Base-by-base conservation (phyloP, 2,797 vertebrate species). In the Carduelis carduelis region DNA sequence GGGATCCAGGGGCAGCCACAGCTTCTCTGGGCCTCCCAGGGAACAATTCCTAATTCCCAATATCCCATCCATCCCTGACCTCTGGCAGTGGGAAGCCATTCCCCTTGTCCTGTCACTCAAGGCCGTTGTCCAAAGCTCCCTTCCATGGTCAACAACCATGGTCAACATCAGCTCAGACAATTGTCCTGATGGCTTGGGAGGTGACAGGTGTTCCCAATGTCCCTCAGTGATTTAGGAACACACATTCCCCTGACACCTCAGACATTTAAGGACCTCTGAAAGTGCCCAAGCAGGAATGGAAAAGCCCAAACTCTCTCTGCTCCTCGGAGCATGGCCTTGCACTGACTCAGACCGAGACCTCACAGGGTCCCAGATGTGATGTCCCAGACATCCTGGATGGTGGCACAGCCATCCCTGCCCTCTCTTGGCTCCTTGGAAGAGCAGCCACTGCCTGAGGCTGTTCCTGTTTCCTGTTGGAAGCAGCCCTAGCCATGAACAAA, bases 61-160 rank as follows among this genome's bases (percentile, higher is more conserved):
- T 1, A 39, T 52, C n/a, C 34, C n/a, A 34, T 6, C 28, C 0
- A 7, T 0, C 10, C 22, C 8, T 78, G 2, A 11, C 16, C 27
- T 52, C 59, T 59, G 28, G 37, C 37, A 65, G 4, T 12, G n/a
- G n/a, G 37, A 52, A 39, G 9, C 39, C 46, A 30, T 80, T 66
- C 20, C 52, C 22, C 4, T 2, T 52, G 39, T 32, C 39, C 39
- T 79, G 47, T 1, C 17, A 4, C 21, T 18, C 30, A 17, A 34
- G 16, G 6, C 17, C 9, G 5, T 28, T 55, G 41, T 28, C 63
- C 55, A 35, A 41, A 75, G 9, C 4, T 27, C 11, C 13, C 7
- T 6, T 56, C 6, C 32, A 18, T 2, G 14, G 15, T 9, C 80
- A 68, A 30, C 37, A 78, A 46, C 34, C 55, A 47, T 37, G 37